A percentile compares a stretch with the other conserved stretches of the same genome.
Conservation (phyloP, 2,888 invertebrate genomes). For the Hemaris fuciformis region DNA sequence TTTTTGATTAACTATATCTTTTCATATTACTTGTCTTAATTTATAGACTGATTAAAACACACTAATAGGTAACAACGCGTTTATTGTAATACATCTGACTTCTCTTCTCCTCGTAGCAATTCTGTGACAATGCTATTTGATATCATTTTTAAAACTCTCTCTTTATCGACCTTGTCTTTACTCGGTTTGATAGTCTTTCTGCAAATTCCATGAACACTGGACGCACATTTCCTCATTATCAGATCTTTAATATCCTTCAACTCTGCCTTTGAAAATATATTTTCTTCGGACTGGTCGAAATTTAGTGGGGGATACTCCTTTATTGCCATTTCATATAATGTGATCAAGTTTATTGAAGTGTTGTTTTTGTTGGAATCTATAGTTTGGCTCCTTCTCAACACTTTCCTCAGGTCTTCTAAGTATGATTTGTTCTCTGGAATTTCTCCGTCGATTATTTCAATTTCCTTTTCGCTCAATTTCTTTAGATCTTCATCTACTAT, state of each 20-base stretch:
- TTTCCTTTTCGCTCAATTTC: conserved; percentile 55
- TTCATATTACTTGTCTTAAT: too few species aligned
- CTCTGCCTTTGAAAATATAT: conserved; percentile 54
- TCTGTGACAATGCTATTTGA: conserved; percentile 54
- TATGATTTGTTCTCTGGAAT: conserved; percentile 60
- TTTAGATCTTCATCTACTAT: conserved; percentile 48
- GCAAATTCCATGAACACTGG: conserved; percentile 56
- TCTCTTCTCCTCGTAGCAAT: conserved; percentile 34
- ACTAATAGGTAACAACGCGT: conserved; percentile 29
- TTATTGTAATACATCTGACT: conserved; percentile 24
- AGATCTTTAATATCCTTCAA: conserved; percentile 60
- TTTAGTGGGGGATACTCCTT: conserved; percentile 37
- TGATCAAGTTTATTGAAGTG: conserved; percentile 49
- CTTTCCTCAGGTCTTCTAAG: conserved; percentile 57
- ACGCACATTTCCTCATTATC: conserved; percentile 50
- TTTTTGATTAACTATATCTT: too few species aligned
- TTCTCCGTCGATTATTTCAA: conserved; percentile 66
- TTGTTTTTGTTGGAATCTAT: conserved; percentile 40
- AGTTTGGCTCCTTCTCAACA: conserved; percentile 50
- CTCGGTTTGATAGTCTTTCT: conserved; percentile 43
- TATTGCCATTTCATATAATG: conserved; percentile 62
- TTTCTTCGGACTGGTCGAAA: conserved; percentile 40
- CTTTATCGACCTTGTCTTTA: conserved; percentile 12
- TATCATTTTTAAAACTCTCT: conserved; percentile 25
- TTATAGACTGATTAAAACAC: conserved; percentile 20